Conservation (phyloP, 2,113 vertebrate genomes). For the Pipa parva region DNA sequence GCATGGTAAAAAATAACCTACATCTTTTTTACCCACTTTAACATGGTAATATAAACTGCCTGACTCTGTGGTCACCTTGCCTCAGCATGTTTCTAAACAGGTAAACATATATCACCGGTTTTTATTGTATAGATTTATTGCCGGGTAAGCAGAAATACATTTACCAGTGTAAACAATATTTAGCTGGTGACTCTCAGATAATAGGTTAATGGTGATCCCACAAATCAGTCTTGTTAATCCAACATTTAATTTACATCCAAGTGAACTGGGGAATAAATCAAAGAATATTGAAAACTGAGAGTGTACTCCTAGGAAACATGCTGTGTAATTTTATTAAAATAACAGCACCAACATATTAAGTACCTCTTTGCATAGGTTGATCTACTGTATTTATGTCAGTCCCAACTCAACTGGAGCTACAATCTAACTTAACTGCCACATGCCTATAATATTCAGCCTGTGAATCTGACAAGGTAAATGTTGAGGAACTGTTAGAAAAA, state of each 20-base stretch:
- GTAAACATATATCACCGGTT: constrained; percentile 63
- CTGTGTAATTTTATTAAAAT: too few relatives aligned
- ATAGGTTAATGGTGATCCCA: constrained; percentile 48
- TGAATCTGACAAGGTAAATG: too few relatives aligned
- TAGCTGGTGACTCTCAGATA: constrained; percentile 49
- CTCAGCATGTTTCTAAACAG: constrained; percentile 64
- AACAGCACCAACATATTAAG: too few relatives aligned
- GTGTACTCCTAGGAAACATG: too few relatives aligned
- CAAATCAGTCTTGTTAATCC: constrained; percentile 42
- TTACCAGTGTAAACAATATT: constrained; percentile 57
- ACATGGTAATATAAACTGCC: constrained; percentile 68
- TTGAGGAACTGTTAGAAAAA: too few relatives aligned
- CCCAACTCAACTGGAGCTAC: too few relatives aligned
- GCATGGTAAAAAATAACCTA: neutral
- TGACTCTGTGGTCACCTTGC: constrained; percentile 50
- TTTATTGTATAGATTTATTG: constrained; percentile 65
- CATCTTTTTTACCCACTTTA: constrained; percentile 44
- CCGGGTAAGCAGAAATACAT: constrained; percentile 60
- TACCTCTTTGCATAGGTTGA: too few relatives aligned
- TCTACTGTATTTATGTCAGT: too few relatives aligned
- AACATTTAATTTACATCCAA: constrained; percentile 36
- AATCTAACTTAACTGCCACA: too few relatives aligned
- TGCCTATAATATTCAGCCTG: too few relatives aligned
- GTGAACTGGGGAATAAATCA: constrained; percentile 14
- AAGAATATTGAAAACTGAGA: neutral